phyloP scores from a whole-genome alignment of 2,888 invertebrate species.

The Eristalis intricaria region DNA sequence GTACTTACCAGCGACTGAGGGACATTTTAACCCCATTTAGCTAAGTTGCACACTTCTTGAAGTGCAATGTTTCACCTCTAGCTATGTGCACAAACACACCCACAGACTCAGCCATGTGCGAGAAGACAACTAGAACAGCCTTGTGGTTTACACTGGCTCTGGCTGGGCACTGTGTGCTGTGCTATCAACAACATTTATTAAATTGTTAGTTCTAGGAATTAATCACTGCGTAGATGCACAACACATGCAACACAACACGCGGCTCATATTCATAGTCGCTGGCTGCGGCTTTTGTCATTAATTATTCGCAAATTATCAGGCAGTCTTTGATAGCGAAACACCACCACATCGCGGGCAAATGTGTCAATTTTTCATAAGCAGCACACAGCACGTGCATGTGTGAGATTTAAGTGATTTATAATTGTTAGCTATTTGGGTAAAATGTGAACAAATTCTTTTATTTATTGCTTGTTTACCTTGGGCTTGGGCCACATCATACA shows the following conservation, averaged over 20 bases:
- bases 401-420: constrained; percentile 66
- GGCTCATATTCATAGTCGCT: background rate
- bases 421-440: constrained; percentile 66
- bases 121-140: constrained; percentile 63
- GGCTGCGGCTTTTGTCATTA: constrained; percentile 43
- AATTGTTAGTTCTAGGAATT: constrained; percentile 54
- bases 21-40: constrained; percentile 66
- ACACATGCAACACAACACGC: background rate
- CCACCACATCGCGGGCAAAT: constrained; percentile 25
- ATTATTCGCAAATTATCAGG: constrained; percentile 61
- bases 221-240: constrained; percentile 62
- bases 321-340: constrained; percentile 34
- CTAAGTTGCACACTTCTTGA: constrained; percentile 47
- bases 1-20: constrained; percentile 25
- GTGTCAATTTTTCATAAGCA: constrained; percentile 55
- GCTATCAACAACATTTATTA: constrained; percentile 57
- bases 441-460: constrained; percentile 29
- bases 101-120: too few relatives aligned
- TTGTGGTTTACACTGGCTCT: constrained; percentile 36
- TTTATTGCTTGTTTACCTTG: constrained; percentile 30
- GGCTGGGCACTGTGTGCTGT: constrained; percentile 14
- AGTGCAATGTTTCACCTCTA: constrained; percentile 11
- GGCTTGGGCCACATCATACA: background rate
- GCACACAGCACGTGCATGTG: background rate
- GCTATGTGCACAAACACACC: background rate